These are phyloP conservation scores for Spisula solida DNA, from an alignment of 2,888 invertebrate genomes.

Conservation along the genomic window DNA sequence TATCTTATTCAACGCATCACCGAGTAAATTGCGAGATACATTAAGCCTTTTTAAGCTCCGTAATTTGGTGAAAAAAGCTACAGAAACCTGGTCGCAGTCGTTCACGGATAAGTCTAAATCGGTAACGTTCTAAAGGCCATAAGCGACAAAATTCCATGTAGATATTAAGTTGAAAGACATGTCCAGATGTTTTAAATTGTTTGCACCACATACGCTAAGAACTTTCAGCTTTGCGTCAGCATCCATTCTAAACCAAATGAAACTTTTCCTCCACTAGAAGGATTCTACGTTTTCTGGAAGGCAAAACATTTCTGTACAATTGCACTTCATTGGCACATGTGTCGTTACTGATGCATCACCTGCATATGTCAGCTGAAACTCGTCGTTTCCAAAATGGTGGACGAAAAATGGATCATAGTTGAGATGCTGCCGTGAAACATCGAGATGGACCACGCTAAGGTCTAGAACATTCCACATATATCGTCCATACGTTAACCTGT, in stretches of 20 bases:
- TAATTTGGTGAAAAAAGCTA: constrained; percentile 53
- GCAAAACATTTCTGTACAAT: background rate
- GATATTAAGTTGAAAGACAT: constrained; percentile 62
- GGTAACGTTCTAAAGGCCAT: constrained; percentile 50
- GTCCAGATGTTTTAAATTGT: constrained; percentile 39
- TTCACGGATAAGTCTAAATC: constrained; percentile 66
- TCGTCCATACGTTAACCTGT: constrained; percentile 52
- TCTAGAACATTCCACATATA: constrained; percentile 32
- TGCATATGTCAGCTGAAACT: background rate
- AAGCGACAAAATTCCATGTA: constrained; percentile 51
- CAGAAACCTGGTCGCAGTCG: constrained; percentile 32
- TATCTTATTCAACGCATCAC: constrained; percentile 16
- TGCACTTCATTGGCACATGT: no score
- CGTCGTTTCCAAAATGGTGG: constrained; percentile 22
- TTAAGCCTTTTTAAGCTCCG: constrained; percentile 46
- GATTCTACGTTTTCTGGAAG: constrained; percentile 15
- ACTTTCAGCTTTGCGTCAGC: background rate
- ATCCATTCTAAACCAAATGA: background rate
- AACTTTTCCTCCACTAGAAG: constrained; percentile 49
- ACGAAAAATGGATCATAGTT: constrained; percentile 57
- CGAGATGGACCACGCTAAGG: constrained; percentile 34
- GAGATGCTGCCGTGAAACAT: constrained; percentile 63
- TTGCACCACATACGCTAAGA: constrained; percentile 3
- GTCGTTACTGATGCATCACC: background rate
- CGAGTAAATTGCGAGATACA: constrained; percentile 51